Evolutionary conservation across 2,888 invertebrate genomes (phyloP).

Genomic region (Marronus borbonicus): DNA sequence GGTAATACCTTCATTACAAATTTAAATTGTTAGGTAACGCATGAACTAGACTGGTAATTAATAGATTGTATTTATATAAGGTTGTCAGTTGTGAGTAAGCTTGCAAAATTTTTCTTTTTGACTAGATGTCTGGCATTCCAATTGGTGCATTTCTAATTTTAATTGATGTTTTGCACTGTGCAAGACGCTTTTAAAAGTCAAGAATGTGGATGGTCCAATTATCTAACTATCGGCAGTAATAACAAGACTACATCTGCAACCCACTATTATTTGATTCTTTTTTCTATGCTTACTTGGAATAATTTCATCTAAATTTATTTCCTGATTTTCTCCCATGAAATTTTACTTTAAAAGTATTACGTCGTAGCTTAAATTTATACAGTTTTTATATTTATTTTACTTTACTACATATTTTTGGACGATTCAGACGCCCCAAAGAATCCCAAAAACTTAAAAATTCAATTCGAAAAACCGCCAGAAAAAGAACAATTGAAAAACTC

Average conservation of each 20-base stretch:
- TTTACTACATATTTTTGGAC: too few relatives aligned
- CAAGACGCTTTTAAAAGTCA: constrained; percentile 39
- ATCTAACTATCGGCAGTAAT: constrained; percentile 22
- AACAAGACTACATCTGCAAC: background rate
- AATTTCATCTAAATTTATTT: too few relatives aligned
- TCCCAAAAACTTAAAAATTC: too few relatives aligned
- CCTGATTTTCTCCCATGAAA: background rate
- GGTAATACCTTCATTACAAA: constrained; percentile 24
- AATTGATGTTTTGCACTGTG: constrained; percentile 39
- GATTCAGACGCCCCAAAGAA: too few relatives aligned
- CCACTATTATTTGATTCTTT: too few relatives aligned
- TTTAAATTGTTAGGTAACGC: constrained; percentile 43
- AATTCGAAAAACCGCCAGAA: too few relatives aligned
- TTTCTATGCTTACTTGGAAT: too few relatives aligned
- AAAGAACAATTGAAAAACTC: too few relatives aligned
- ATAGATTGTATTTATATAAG: constrained; percentile 1
- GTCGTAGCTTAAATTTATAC: constrained; percentile 18
- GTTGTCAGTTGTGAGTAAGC: constrained; percentile 2
- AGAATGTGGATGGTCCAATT: constrained; percentile 38
- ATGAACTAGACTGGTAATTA: constrained; percentile 37
- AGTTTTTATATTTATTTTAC: constrained; percentile 17
- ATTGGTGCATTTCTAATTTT: constrained; percentile 37
- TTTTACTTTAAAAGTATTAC: constrained; percentile 17
- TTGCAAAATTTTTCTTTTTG: constrained; percentile 31
- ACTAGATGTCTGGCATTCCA: constrained; percentile 15